Evolutionary conservation across 2,888 invertebrate species (phyloP), one percentile per base, ranked within the genome.

Genomic region (Calliscelio sp.): DNA sequence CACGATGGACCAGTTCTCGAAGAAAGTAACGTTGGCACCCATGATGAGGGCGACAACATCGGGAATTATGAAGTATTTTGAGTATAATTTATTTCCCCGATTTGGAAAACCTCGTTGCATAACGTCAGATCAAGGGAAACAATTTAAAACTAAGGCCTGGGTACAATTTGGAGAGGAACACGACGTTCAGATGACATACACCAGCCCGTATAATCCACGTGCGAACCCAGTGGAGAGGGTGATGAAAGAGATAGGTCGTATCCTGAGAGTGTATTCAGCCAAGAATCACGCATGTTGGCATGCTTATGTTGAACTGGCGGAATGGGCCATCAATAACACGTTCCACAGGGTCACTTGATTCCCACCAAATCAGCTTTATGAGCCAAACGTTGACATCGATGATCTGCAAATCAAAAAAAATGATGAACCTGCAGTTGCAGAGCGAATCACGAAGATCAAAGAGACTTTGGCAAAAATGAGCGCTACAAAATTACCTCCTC

Each of bases 1-100:
- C n/a, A 55, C 55, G n/a, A n/a, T 55, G 14, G 55, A 55, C 25
- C n/a, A 55, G n/a, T 55, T 55, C 6, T n/a, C 55, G n/a, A 25
- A 8, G 14, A 25, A 7, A 3, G 55, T 55, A 10, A 55, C 55
- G 16, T 16, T 55, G 10, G 2, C 25, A 10, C 55, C 55, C 11
- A 11, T 55, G 28, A 25, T 6, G 8, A 16, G 14, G n/a, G 55
- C 55, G n/a, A 55, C 25, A 25, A 25, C 55, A 20, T 11, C 7
- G 6, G 28, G 28, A 28, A 28, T 55, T 14, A 55, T 55, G 7
- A 5, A 28, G 16, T 28, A n/a, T n/a, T 55, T 55, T 24, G 28
- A 24, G 28, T n/a, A 14, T n/a, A 6, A 55, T 7, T 55, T 55
- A 6, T 55, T 55, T 24, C 6, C 32, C 6, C 32, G 32, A 7